Conservation (phyloP, 1,140 invertebrate species). For the Camponotus pennsylvanicus region DNA sequence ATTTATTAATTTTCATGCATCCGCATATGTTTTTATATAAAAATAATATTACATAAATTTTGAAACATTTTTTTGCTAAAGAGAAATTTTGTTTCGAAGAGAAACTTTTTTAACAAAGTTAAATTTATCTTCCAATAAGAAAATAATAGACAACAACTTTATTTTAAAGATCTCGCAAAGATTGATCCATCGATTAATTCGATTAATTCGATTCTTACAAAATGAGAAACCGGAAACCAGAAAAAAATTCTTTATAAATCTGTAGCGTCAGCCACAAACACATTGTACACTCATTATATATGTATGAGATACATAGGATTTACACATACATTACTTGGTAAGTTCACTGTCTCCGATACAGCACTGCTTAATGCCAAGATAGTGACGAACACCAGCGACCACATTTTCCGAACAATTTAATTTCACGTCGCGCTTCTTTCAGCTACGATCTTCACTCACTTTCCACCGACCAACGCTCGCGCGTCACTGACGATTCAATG, state of each 20-base stretch:
- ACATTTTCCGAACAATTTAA: slow-evolving; percentile 50
- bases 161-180: neutral
- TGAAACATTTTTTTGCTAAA: neutral
- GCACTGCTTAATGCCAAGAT: slow-evolving; percentile 47
- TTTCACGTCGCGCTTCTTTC: neutral
- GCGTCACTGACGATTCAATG: slow-evolving; percentile 31
- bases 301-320: neutral
- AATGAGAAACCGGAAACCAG: neutral
- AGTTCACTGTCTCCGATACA: slow-evolving; percentile 41
- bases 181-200: neutral
- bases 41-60: slow-evolving; percentile 6
- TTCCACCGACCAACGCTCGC: neutral
- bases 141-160: neutral
- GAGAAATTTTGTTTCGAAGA: no score
- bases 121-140: neutral
- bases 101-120: no score
- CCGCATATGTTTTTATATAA: neutral
- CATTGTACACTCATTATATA: no score
- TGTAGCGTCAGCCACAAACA: no score
- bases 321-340: slow-evolving; percentile 58
- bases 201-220: neutral
- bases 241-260: neutral
- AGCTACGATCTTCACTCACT: slow-evolving; percentile 17
- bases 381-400: slow-evolving; percentile 35
- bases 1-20: neutral